A percentile compares a stretch with the other conserved stretches of the same genome.
Evolutionary conservation across 2,113 vertebrate genomes (phyloP).

Genomic region (Heterotilapia buettikoferi): DNA sequence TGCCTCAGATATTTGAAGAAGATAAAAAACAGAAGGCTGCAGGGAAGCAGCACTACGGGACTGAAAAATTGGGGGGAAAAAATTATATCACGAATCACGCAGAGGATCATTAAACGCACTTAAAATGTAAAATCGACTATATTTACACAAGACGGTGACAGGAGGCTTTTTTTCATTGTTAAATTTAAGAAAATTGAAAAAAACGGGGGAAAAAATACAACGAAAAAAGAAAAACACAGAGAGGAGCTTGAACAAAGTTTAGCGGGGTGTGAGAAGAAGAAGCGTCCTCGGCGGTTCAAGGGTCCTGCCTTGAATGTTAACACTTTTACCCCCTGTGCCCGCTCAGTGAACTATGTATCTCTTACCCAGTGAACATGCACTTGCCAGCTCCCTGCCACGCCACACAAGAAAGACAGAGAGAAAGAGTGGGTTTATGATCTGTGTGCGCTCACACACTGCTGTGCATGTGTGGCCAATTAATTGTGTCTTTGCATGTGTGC

Average conservation of each 20-base stretch:
- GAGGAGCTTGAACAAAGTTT: not conserved
- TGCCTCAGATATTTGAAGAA: not conserved
- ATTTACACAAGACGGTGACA: not conserved
- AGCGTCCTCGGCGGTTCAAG: conserved; percentile 13
- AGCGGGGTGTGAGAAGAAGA: not conserved
- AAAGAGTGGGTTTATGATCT: not conserved
- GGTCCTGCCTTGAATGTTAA: conserved; percentile 49
- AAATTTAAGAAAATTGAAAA: not conserved
- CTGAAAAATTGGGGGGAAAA: accelerated
- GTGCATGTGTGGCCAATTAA: not conserved
- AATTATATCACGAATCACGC: not conserved
- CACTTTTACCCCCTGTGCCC: conserved; percentile 26
- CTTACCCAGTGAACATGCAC: not conserved
- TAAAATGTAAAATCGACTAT: not conserved
- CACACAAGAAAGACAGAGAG: not conserved
- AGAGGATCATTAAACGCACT: not conserved
- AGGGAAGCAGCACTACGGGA: not conserved
- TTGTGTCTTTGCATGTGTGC: not conserved
- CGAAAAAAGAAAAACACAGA: not conserved
- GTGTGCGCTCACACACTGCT: not conserved
- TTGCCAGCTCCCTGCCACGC: not conserved
- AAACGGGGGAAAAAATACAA: not conserved
- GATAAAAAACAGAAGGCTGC: not conserved
- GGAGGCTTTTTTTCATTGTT: accelerated
- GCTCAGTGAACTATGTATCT: conserved; percentile 44